Evolutionary conservation across 2,113 vertebrate species (phyloP).

Genomic region (Siphamia tubifer): DNA sequence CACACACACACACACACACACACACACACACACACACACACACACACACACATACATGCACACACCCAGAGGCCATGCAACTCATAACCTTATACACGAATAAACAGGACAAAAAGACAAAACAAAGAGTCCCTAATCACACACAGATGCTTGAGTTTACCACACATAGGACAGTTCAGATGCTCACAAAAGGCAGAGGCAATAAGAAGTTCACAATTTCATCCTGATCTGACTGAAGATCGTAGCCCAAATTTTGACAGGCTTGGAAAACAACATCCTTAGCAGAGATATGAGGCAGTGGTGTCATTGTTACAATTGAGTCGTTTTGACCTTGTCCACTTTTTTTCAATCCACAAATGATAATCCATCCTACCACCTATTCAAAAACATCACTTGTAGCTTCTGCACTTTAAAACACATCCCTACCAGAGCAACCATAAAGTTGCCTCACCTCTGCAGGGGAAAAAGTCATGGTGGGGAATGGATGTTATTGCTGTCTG

Average conservation of each 20-base stretch:
- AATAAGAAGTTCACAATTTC: slow-evolving; percentile 35
- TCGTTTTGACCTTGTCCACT: slow-evolving; percentile 22
- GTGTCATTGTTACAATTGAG: slow-evolving; percentile 33
- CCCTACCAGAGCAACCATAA: neutral
- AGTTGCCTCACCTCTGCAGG: slow-evolving; percentile 18
- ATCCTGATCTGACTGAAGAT: slow-evolving; percentile 32
- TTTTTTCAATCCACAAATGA: slow-evolving; percentile 22
- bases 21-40: slow-evolving; percentile 23
- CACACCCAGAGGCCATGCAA: slow-evolving; percentile 67
- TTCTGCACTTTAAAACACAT: neutral
- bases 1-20: slow-evolving; percentile 49
- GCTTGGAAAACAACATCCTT: neutral
- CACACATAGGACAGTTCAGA: slow-evolving; percentile 34
- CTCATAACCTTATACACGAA: slow-evolving; percentile 51
- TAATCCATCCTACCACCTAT: neutral
- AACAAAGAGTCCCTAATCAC: slow-evolving; percentile 28
- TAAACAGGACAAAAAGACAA: too few species aligned
- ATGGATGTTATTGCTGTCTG: slow-evolving; percentile 80
- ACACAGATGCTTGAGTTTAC: slow-evolving; percentile 39
- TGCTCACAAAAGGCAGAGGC: slow-evolving; percentile 55
- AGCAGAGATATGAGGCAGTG: slow-evolving; percentile 54
- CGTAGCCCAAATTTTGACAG: slow-evolving; percentile 2
- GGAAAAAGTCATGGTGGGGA: slow-evolving; percentile 50
- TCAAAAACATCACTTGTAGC: slow-evolving; percentile 19
- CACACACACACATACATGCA: slow-evolving; percentile 32